Percentiles rank a stretch among this genome's conserved stretches.
These are phyloP conservation scores for Mormyrus proboscirostris DNA, from an alignment of 2,797 vertebrate genomes.

Conservation along the genomic window DNA sequence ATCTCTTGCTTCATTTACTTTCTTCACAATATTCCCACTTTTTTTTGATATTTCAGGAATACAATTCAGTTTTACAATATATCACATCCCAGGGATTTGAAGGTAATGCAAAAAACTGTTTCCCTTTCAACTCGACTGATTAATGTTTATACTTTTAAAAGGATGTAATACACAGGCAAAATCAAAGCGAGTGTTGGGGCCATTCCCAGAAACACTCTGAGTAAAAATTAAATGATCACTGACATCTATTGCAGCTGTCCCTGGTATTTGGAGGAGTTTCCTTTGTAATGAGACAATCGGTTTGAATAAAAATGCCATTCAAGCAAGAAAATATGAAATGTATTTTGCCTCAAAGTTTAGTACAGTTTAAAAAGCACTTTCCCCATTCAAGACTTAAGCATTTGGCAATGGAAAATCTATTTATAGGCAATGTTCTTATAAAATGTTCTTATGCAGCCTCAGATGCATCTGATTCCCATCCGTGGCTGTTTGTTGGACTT, in stretches of 20 bases:
- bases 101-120: neutral
- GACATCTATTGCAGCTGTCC: neutral
- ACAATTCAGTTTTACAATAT: neutral
- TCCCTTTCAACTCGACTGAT: neutral
- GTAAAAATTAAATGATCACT: neutral
- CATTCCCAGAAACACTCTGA: neutral
- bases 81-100: neutral
- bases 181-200: neutral
- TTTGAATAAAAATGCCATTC: neutral
- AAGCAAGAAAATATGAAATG: neutral
- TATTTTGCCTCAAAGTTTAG: neutral
- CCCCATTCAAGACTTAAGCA: neutral
- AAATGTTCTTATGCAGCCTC: neutral
- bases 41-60: conserved; percentile 7
- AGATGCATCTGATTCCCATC: neutral
- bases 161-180: neutral
- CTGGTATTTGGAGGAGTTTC: neutral
- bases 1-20: neutral
- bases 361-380: neutral
- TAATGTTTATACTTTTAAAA: neutral
- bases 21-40: neutral
- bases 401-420: neutral
- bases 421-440: neutral
- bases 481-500: neutral
- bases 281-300: neutral